Evolutionary conservation across 2,888 invertebrate species (phyloP), one percentile per base, ranked within the genome.

Genomic region (Stegophylla sp.): DNA sequence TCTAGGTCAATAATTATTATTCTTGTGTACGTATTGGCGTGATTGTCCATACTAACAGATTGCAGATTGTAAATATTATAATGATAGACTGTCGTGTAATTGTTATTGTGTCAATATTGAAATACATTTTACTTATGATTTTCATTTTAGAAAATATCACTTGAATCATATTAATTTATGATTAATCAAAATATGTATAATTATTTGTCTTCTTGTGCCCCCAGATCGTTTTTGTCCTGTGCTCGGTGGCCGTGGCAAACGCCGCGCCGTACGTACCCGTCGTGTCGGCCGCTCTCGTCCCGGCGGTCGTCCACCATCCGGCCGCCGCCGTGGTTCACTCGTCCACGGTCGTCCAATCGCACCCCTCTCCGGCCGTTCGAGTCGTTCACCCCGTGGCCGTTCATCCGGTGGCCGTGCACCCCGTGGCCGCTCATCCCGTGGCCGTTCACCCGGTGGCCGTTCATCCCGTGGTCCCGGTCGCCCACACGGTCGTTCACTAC

Each of bases 141-240:
- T n/a, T n/a, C n/a, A n/a, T n/a, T n/a, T n/a, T n/a, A n/a, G n/a
- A n/a, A n/a, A n/a, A n/a, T n/a, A n/a, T n/a, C n/a, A n/a, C n/a
- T n/a, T n/a, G n/a, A n/a, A n/a, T n/a, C n/a, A n/a, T n/a, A n/a
- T n/a, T n/a, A n/a, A n/a, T n/a, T n/a, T n/a, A n/a, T n/a, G n/a
- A n/a, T n/a, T n/a, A n/a, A n/a, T n/a, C n/a, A n/a, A n/a, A n/a
- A n/a, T n/a, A n/a, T n/a, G n/a, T n/a, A n/a, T n/a, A n/a, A n/a
- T 34, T 34, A 34, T 34, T 34, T 34, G 3, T 34, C 7, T n/a
- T 53, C 20, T 10, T 56, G 9, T 56, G n/a, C 43, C 66, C 85
- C 26, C 86, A 90, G 90, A 85, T 90, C 83, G 87, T 87, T 76
- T 87, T 89, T 86, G 86, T 87, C 26, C 28, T 66, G 45, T 71